Evolutionary conservation across 2,113 vertebrate species (phyloP), one percentile per base, ranked within the genome.

Genomic region (Centropus unirufus): DNA sequence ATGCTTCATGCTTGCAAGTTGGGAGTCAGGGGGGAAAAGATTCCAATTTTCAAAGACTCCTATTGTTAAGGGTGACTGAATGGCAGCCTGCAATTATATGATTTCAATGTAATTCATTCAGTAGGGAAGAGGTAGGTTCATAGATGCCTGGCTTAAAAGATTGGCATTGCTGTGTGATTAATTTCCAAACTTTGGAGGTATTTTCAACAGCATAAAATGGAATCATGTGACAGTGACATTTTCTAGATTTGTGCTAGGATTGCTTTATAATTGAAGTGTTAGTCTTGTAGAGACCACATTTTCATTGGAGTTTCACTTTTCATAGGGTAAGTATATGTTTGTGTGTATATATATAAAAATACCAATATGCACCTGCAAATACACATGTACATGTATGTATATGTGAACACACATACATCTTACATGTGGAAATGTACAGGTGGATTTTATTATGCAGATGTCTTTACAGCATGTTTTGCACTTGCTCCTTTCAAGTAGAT

Each of bases 31-130:
- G 86, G 89, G 92, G 93, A 95, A 96, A 97, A 96, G 93, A 27
- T 95, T 96, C 95, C 96, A 94, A 94, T 97, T 97, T 97, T 96
- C 74, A 0, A 90, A 92, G 92, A 94, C 74, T 81, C 88, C 96
- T 96, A 97, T 97, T 92, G 94, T 97, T 97, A 97, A 94, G 96
- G 97, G 96, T 97, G 97, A 97, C 96, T 80, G 94, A 92, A 80
- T 93, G 97, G 97, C 97, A 97, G 96, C 87, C 78, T 47, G 95
- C 96, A 97, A 97, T 97, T 96, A 97, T 73, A 97, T 95, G 97
- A 95, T 92, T 97, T 96, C 97, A 80, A 44, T 92, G 94, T 78
- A 82, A 93, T 94, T 95, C 92, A 76, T 79, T 97, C 91, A 77
- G 86, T 86, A 94, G 91, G 94, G 94, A 95, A 96, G 96, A 96